These are phyloP conservation scores for Halesus radiatus DNA, from an alignment of 1,140 invertebrate species.

Conservation along the genomic window DNA sequence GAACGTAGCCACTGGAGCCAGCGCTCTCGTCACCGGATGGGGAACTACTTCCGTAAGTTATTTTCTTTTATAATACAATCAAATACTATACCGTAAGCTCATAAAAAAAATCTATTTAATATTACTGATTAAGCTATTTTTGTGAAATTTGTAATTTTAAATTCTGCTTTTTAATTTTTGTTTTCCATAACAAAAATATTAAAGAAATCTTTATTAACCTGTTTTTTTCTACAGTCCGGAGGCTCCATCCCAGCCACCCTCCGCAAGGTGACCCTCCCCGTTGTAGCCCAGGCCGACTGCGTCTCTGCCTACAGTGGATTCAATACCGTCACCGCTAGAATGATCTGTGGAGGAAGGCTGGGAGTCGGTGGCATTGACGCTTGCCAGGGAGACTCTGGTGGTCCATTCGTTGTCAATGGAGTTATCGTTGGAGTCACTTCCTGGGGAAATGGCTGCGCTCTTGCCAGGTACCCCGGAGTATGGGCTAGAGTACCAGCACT, in stretches of 20 bases:
- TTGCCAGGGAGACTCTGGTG: constrained; percentile 73
- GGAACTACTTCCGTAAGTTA: constrained; percentile 57
- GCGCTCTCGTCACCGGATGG: constrained; percentile 65
- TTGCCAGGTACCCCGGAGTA: constrained; percentile 77
- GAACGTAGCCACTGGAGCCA: constrained; percentile 54
- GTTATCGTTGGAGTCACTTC: constrained; percentile 78
- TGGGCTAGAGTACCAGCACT: constrained; percentile 77
- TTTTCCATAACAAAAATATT: too few species aligned
- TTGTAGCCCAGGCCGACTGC: constrained; percentile 62
- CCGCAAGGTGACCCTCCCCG: constrained; percentile 63
- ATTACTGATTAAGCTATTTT: too few species aligned
- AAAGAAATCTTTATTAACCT: too few species aligned
- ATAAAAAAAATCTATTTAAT: too few species aligned
- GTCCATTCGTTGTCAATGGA: constrained; percentile 70
- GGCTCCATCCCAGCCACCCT: constrained; percentile 59
- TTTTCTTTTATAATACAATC: too few species aligned
- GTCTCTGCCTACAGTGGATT: constrained; percentile 57
- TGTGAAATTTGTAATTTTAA: too few species aligned
- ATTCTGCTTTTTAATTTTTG: too few species aligned
- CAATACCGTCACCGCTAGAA: constrained; percentile 71
- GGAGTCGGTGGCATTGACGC: constrained; percentile 57
- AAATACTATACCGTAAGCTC: too few species aligned
- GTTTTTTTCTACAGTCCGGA: constrained; percentile 39
- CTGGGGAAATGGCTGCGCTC: constrained; percentile 81
- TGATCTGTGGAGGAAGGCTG: constrained; percentile 78